Evolutionary conservation across 2,888 invertebrate species (phyloP), one percentile per base, ranked within the genome.

Genomic region (Lacanobia oleracea): DNA sequence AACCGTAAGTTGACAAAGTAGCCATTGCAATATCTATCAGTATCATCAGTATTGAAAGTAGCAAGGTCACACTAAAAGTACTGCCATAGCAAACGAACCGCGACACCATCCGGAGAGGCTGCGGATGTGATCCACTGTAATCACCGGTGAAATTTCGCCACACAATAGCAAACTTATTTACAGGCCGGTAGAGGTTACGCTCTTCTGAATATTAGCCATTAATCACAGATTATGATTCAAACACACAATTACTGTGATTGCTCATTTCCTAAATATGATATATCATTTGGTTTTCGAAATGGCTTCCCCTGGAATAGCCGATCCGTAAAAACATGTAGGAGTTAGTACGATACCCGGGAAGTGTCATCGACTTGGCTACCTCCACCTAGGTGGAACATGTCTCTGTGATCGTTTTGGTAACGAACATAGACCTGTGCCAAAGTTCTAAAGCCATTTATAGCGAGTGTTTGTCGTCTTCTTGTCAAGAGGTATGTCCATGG

Each of bases 121-220:
- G 89, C 95, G 95, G 95, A 95, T 93, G 93, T 92, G 90, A 93
- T 93, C 92, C 92, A 90, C 92, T 88, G 93, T 94, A 94, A 95
- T 95, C 93, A 93, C 94, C 93, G 92, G 91, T 94, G 91, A 94
- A 93, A 95, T 95, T 95, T 95, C 94, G 94, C 95, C 94, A 95
- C 87, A 93, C 93, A 93, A 94, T 93, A 86, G 89, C 75, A 79
- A 88, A 87, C 88, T 86, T 88, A 88, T 88, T 90, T 87, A 85
- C 85, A 88, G 86, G 79, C 88, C 89, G 89, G 87, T 64, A 88
- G 88, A 90, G 91, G 94, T 93, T 92, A 95, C 93, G 95, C 94
- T 94, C 91, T 91, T 94, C 89, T 93, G 93, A 87, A 83, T 91
- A 89, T 89, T 89, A 89, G 83, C 82, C 90, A 91, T 89, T 92